Percentiles rank a stretch among this genome's conserved stretches.
Evolutionary conservation across 23 tunicate genomes (phyloP).

Genomic region (Aplidium turbinatum): DNA sequence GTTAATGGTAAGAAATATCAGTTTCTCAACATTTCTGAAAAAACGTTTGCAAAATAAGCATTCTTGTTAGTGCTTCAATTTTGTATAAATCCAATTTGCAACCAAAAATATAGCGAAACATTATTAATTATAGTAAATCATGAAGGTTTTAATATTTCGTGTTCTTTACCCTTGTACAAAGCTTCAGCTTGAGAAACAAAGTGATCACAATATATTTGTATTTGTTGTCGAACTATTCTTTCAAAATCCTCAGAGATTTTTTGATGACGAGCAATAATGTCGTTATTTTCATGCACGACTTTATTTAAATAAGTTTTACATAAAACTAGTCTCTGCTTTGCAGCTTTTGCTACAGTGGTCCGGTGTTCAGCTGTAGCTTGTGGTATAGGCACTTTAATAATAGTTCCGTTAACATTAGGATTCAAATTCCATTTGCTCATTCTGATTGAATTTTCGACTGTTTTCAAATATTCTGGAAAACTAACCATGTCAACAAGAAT

Average conservation of each 20-base stretch:
- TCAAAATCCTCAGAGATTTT: conserved; percentile 18
- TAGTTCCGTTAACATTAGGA: conserved; percentile 50
- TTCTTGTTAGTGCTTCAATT: too few species aligned
- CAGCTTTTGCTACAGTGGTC: conserved; percentile 37
- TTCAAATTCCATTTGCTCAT: conserved; percentile 50
- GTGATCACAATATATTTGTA: conserved; percentile 37
- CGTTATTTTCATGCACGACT: conserved; percentile 18
- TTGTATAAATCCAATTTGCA: too few species aligned
- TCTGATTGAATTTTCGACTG: conserved; percentile 34
- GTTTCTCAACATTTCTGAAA: too few species aligned
- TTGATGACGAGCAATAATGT: conserved; percentile 11
- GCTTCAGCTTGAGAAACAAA: conserved; percentile 28
- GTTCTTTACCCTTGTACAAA: conserved; percentile 50
- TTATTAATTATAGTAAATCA: too few species aligned
- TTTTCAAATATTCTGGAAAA: conserved; percentile 52
- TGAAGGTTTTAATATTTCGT: conserved; percentile 40
- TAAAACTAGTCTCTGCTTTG: conserved; percentile 32
- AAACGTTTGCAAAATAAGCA: too few species aligned
- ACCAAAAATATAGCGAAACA: too few species aligned
- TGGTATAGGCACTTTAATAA: conserved; percentile 55
- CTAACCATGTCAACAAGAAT: conserved; percentile 38
- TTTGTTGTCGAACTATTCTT: conserved; percentile 34
- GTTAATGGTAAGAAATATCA: too few species aligned
- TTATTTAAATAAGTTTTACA: conserved; percentile 30
- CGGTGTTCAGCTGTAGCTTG: conserved; percentile 60